Conservation (phyloP, 2,113 vertebrate genomes). For the Calypte anna region DNA sequence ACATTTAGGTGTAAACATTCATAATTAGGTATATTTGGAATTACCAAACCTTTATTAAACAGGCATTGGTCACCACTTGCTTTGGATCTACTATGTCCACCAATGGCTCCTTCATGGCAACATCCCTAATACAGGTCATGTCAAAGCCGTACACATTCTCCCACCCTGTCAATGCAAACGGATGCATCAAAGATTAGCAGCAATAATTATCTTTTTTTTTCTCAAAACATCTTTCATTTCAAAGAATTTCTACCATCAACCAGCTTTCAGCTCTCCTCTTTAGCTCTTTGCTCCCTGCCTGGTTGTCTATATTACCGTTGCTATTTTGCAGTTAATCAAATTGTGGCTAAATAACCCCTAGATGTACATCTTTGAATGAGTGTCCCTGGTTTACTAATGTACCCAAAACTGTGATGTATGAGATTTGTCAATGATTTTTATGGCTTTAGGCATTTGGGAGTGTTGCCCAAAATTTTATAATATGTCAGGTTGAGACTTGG, state of each 20-base stretch:
- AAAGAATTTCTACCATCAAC: neutral
- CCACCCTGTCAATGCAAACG: constrained; percentile 87
- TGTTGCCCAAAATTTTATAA: neutral
- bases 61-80: constrained; percentile 97
- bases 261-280: neutral
- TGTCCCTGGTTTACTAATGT: neutral
- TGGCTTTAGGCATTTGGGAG: neutral
- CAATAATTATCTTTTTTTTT: neutral
- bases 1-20: neutral
- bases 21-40: constrained; percentile 28
- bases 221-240: neutral
- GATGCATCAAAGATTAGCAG: constrained; percentile 19
- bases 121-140: constrained; percentile 98
- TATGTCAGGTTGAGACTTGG: neutral
- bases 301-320: neutral
- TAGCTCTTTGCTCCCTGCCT: neutral
- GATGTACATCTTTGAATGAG: neutral
- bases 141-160: constrained; percentile 99
- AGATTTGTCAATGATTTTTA: neutral
- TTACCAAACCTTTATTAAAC: constrained; percentile 92
- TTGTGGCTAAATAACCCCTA: neutral
- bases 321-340: neutral
- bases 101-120: constrained; percentile 96
- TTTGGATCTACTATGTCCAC: constrained; percentile 97
- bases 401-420: neutral